Conservation (phyloP, 37 sponge, comb jelly and placozoan species). For the Trichoplax adhaerens region DNA sequence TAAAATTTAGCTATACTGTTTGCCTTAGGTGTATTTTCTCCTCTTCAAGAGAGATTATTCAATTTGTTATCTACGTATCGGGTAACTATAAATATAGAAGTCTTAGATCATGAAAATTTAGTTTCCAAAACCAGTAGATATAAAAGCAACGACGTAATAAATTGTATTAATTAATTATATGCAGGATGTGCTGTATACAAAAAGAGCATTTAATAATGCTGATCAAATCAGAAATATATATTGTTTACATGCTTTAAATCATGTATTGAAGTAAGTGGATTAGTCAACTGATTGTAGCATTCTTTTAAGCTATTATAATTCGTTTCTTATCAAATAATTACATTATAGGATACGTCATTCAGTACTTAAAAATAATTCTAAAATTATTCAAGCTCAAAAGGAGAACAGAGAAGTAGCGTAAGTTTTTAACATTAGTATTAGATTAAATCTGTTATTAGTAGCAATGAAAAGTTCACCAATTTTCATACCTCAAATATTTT, state of each 20-base stretch:
- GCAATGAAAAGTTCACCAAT: background rate
- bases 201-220: constrained; percentile 44
- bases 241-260: constrained; percentile 72
- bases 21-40: background rate
- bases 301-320: background rate
- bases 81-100: too few relatives aligned
- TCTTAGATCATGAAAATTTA: too few relatives aligned
- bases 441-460: background rate
- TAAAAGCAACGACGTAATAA: too few relatives aligned
- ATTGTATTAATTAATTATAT: background rate
- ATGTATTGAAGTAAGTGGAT: constrained; percentile 58
- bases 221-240: constrained; percentile 49
- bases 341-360: constrained; percentile 38
- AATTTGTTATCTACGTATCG: too few relatives aligned
- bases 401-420: constrained; percentile 29
- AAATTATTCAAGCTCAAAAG: constrained; percentile 19
- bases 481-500: background rate
- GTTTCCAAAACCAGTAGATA: too few relatives aligned
- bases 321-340: background rate
- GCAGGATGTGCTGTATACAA: constrained; percentile 56
- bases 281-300: background rate
- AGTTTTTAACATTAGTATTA: background rate
- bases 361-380: constrained; percentile 70
- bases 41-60: too few relatives aligned
- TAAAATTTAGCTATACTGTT: background rate